Evolutionary conservation across 2,888 invertebrate genomes (phyloP), one percentile per base, ranked within the genome.

Genomic region (Drosophila sordidapex): DNA sequence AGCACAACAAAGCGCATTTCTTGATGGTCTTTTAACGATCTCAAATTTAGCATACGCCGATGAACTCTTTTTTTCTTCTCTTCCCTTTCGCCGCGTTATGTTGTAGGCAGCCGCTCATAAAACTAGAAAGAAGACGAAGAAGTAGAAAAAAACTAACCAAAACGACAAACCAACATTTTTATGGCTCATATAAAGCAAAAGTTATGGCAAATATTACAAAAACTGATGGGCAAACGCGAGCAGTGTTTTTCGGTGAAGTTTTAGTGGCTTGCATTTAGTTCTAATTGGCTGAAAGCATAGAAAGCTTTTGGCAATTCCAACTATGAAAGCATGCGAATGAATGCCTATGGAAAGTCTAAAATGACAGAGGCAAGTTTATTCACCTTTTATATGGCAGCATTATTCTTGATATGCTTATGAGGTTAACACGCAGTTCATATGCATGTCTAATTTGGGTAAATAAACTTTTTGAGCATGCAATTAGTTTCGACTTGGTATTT

Each of bases 11-110:
- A 81, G 81, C 74, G 73, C 83, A 79, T 65, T 79, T 49, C 70
- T 69, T 82, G 78, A 75, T 82, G 80, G 59, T 70, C 25, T 68
- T 74, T 79, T 83, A 87, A 84, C 77, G 86, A 81, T 79, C 70
- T 75, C 66, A 72, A 69, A 69, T 69, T 79, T 79, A 72, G 68
- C 79, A 72, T 76, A 68, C 56, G 67, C 35, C 49, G 18, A 72
- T 40, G 15, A 57, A 48, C 62, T 40, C 49, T 52, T 67, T 56
- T 36, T 58, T 29, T 8, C 25, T 43, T 10, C 38, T 51, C 13
- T 36, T 43, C 43, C 27, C 35, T 8, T 38, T n/a, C 1, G 29
- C 33, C 31, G 38, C 4, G 49, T 65, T 72, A 35, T 63, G 54
- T 58, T 63, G 59, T 74, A 75, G 79, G 67, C 75, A 52, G 51